A percentile compares a stretch with the other conserved stretches of the same genome.
These are phyloP conservation scores for Stomatorhinus ivindoensis DNA, from an alignment of 2,113 vertebrate genomes.

Conservation along the genomic window DNA sequence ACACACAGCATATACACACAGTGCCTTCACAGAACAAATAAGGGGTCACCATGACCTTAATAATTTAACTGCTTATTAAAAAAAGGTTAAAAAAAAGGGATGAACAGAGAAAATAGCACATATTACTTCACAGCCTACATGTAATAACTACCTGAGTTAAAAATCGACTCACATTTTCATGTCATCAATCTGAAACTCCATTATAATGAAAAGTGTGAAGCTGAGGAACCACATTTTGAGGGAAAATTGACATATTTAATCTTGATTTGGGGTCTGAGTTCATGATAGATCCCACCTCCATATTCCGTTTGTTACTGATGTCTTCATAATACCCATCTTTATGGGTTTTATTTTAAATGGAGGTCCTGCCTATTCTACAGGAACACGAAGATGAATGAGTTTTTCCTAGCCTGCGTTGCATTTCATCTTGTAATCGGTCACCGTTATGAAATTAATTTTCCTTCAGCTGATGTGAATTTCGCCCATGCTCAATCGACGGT, in stretches of 20 bases:
- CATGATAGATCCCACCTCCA: background rate
- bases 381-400: background rate
- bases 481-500: background rate
- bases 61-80: background rate
- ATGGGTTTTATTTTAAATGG: background rate
- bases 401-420: too few species aligned
- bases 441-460: background rate
- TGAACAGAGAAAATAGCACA: background rate
- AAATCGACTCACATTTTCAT: background rate
- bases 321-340: background rate
- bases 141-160: background rate
- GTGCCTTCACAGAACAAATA: background rate
- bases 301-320: background rate
- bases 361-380: background rate
- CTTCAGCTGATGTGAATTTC: background rate
- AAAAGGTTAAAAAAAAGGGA: background rate
- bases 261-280: background rate
- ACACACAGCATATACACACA: too few species aligned
- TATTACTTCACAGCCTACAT: background rate
- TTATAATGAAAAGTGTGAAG: slow-evolving; percentile 3
- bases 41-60: background rate
- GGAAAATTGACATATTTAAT: background rate
- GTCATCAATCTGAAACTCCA: background rate
- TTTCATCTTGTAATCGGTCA: slow-evolving; percentile 3
- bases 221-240: background rate